Conservation (phyloP, 2,888 invertebrate genomes). For the Eupithecia inturbata region DNA sequence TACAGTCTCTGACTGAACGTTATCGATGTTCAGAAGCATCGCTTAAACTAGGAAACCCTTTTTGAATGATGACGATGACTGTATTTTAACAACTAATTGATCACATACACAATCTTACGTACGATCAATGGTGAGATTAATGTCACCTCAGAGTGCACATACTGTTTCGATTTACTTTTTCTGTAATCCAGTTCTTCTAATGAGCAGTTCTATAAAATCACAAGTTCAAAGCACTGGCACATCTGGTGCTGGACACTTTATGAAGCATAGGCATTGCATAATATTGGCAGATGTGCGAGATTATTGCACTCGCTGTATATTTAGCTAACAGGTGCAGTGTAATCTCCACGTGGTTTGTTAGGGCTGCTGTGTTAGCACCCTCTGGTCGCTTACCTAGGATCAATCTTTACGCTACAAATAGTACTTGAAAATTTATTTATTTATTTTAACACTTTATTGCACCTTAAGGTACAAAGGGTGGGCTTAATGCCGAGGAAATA, state of each 20-base stretch:
- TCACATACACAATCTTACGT: no score
- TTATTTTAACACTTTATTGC: no score
- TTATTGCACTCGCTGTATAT: slow-evolving; percentile 75
- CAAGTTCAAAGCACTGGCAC: slow-evolving; percentile 68
- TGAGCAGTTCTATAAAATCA: slow-evolving; percentile 48
- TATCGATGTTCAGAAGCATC: no score
- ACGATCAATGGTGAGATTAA: no score
- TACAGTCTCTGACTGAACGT: no score
- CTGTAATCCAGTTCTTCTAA: slow-evolving; percentile 35
- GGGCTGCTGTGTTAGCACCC: slow-evolving; percentile 54
- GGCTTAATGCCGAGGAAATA: no score
- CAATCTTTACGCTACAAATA: no score
- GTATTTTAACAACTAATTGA: no score
- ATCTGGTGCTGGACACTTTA: slow-evolving; percentile 73
- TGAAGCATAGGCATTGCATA: slow-evolving; percentile 75
- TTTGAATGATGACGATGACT: no score
- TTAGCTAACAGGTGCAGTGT: slow-evolving; percentile 76
- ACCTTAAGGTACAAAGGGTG: no score
- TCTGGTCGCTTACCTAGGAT: background rate
- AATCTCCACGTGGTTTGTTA: slow-evolving; percentile 66
- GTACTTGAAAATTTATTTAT: no score
- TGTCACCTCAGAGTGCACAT: background rate
- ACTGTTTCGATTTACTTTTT: slow-evolving; percentile 16
- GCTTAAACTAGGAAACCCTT: no score
- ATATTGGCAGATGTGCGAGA: slow-evolving; percentile 78